Evolutionary conservation across 37 sponge, comb jelly and placozoan genomes (phyloP), one percentile per base, ranked within the genome.

Genomic region (Chondrosia reniformis): DNA sequence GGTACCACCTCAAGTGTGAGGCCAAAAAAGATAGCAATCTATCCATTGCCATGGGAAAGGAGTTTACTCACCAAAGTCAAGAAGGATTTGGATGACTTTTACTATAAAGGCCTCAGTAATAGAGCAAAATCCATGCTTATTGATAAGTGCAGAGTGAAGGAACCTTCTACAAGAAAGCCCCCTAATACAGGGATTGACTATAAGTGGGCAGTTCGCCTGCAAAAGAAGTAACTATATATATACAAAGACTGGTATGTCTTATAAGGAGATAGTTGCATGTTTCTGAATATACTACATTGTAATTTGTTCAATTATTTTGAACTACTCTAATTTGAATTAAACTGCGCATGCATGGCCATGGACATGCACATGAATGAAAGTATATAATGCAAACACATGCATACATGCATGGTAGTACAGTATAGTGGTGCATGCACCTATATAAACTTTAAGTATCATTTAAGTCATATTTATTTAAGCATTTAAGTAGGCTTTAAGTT

Each of bases 201-300:
- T 40, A n/a, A 31, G 10, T 69, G 72, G 72, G 72, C 72, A 41
- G 72, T 69, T 25, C 42, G 72, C 3, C 42, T 69, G 61, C 9
- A 25, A 59, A 25, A 6, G 8, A 6, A 6, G 28, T 25, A 6
- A 30, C 17, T 5, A 5, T 30, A 59, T 30, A 13, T 7, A 30
- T 30, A 30, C 61, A 59, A 30, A 15, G 15, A 49, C 52, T 19
- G 15, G 15, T 19, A 15, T 15, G 15, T 15, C 52, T 49, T 15
- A 49, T 49, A 49, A 15, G 15, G 52, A 49, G 15, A 19, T 19
- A 49, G 15, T 49, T 10, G 15, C 15, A 49, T 49, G 10, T 19
- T 49, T 10, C 15, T 19, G 15, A 49, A 15, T 15, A 49, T 49
- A 10, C 15, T 49, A 49, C 15, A 49, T 15, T 49, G 15, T 49